These are phyloP conservation scores for Pangasius mekongensis DNA, from an alignment of 2,797 vertebrate species.

Conservation along the genomic window DNA sequence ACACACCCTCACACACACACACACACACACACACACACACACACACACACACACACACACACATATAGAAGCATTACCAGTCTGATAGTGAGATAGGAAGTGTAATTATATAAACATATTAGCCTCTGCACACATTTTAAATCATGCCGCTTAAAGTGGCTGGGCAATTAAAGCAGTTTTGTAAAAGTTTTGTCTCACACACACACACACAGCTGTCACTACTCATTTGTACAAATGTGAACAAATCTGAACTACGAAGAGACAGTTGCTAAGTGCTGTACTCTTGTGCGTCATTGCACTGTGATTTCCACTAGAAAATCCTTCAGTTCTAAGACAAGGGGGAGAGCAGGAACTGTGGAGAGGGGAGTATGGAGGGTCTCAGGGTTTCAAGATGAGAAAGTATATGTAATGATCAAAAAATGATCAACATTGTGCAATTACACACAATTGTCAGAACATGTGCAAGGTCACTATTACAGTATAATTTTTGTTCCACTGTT, in stretches of 20 bases:
- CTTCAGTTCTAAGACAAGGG: neutral
- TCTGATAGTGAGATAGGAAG: neutral
- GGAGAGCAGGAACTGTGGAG: neutral
- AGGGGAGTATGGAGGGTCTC: too few species aligned
- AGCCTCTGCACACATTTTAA: neutral
- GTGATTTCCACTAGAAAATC: neutral
- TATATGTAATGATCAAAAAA: neutral
- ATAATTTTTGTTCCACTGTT: neutral
- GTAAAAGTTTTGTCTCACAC: neutral
- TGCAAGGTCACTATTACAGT: neutral
- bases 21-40: neutral
- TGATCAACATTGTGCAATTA: neutral
- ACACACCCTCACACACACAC: neutral
- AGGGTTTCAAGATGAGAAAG: neutral
- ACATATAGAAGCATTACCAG: neutral
- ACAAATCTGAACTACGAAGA: neutral
- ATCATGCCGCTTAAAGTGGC: neutral
- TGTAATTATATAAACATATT: neutral
- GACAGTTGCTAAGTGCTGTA: neutral
- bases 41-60: neutral
- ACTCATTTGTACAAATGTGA: neutral
- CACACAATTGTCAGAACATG: neutral
- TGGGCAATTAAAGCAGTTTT: neutral
- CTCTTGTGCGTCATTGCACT: slow-evolving; percentile 10
- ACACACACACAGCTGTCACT: neutral